A percentile compares a stretch with the other conserved stretches of the same genome.
Conservation (phyloP, 1,140 invertebrate genomes). For the Brachionus plicatilis region DNA sequence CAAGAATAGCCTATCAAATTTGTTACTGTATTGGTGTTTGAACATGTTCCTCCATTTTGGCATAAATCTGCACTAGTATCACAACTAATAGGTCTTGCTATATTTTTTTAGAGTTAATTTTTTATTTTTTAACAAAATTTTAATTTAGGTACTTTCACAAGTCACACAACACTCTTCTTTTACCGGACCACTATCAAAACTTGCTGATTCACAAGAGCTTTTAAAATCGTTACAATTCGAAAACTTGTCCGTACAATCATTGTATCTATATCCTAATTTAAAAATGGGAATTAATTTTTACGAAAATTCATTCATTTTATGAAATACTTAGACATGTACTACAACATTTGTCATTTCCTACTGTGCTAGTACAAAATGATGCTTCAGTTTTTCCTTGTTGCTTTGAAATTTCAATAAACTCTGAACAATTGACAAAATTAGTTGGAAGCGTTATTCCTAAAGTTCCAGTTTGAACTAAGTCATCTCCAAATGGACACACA, state of each 20-base stretch:
- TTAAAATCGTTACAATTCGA: not conserved
- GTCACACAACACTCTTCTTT: not conserved
- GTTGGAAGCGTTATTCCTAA: not conserved
- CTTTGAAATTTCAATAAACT: not conserved
- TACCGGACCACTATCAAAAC: not conserved
- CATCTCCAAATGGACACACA: not conserved
- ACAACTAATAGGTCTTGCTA: not conserved
- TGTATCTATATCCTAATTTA: not conserved
- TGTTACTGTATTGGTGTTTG: not conserved
- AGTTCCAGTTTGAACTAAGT: not conserved
- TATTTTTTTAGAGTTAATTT: not conserved
- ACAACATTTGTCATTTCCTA: not conserved
- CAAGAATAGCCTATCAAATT: not conserved
- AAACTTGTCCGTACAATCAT: not conserved
- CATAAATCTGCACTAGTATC: not conserved
- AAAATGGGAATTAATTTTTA: not conserved
- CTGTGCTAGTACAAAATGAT: not conserved
- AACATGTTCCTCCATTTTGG: slow-evolving; percentile 6
- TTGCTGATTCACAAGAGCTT: not conserved
- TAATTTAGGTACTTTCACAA: not conserved
- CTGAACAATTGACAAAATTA: not conserved
- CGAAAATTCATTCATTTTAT: not conserved
- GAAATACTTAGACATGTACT: not conserved
- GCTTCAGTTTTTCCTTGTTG: not conserved
- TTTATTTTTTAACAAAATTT: not conserved